These are phyloP conservation scores for Drosophila prolongata DNA, from an alignment of 2,888 invertebrate species.

Conservation along the genomic window DNA sequence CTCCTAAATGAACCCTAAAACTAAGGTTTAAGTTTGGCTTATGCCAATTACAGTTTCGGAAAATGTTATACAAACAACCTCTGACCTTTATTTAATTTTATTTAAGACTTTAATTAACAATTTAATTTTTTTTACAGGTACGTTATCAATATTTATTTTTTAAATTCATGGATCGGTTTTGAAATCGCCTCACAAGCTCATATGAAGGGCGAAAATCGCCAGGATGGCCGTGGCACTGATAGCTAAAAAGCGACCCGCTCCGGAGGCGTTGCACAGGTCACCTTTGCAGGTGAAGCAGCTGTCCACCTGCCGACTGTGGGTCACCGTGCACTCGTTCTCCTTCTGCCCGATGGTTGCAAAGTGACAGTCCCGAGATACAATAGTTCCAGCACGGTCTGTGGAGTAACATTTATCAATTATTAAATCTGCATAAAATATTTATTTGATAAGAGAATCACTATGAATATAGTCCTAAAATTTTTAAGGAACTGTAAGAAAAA, in stretches of 20 bases:
- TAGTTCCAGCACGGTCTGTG: constrained; percentile 79
- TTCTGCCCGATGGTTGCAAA: constrained; percentile 80
- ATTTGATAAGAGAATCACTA: no score
- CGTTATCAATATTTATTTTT: constrained; percentile 10
- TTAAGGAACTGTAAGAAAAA: no score
- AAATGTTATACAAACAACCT: no score
- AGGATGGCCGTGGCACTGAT: constrained; percentile 71
- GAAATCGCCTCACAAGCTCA: constrained; percentile 61
- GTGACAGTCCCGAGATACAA: constrained; percentile 82
- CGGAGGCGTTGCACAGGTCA: constrained; percentile 87
- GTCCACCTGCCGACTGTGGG: constrained; percentile 79
- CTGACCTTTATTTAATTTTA: constrained; percentile 17
- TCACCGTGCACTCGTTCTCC: constrained; percentile 78
- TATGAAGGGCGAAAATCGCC: constrained; percentile 68
- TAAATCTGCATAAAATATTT: no score
- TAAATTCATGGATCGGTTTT: no score
- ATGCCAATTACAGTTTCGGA: no score
- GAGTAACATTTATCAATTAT: neutral
- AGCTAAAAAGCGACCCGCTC: constrained; percentile 72
- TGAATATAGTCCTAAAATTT: no score
- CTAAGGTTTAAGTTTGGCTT: no score
- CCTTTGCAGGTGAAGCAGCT: constrained; percentile 88
- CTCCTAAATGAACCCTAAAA: no score
- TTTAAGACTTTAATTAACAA: constrained; percentile 24
- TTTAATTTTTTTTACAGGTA: constrained; percentile 30